phyloP scores from a whole-genome alignment of 64 coral and sea anemone species.

The Acropora tenuis region DNA sequence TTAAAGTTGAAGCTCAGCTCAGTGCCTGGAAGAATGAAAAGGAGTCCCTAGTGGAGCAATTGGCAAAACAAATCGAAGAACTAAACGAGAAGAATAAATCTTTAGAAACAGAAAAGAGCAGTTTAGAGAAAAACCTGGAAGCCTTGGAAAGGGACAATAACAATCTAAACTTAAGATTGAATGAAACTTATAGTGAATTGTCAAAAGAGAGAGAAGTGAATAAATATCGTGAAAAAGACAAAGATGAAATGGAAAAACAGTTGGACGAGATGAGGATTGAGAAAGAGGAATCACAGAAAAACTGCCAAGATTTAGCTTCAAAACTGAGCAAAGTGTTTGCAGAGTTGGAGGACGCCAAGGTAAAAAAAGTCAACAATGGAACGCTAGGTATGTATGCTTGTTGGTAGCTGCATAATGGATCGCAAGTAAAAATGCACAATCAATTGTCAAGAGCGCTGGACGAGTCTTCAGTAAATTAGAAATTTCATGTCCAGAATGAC shows the following conservation, averaged over 20 bases:
- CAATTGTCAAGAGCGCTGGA: too few relatives aligned
- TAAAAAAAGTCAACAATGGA: not conserved
- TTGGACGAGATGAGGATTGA: constrained; percentile 65
- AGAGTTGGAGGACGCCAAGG: constrained; percentile 66
- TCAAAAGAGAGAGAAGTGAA: constrained; percentile 50
- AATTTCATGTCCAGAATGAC: too few relatives aligned
- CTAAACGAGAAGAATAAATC: constrained; percentile 63
- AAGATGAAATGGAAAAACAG: constrained; percentile 65
- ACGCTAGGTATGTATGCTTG: not conserved
- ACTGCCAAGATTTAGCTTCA: constrained; percentile 84
- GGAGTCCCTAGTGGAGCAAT: constrained; percentile 59
- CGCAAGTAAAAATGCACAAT: not conserved
- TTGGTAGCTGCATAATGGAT: too few relatives aligned
- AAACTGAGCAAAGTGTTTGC: constrained; percentile 79
- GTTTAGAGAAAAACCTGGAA: constrained; percentile 51
- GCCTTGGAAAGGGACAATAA: constrained; percentile 44
- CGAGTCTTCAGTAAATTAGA: too few relatives aligned
- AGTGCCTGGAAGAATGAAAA: constrained; percentile 63
- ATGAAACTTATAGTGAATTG: not conserved
- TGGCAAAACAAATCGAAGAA: constrained; percentile 50
- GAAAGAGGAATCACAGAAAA: constrained; percentile 69
- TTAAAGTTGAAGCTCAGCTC: constrained; percentile 60
- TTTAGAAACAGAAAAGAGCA: constrained; percentile 44
- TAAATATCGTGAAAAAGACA: constrained; percentile 34
- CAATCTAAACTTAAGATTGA: constrained; percentile 47